Percentiles rank a stretch among this genome's conserved stretches.
These are phyloP conservation scores for Bovichtus diacanthus DNA, from an alignment of 2,797 vertebrate species.

Conservation along the genomic window DNA sequence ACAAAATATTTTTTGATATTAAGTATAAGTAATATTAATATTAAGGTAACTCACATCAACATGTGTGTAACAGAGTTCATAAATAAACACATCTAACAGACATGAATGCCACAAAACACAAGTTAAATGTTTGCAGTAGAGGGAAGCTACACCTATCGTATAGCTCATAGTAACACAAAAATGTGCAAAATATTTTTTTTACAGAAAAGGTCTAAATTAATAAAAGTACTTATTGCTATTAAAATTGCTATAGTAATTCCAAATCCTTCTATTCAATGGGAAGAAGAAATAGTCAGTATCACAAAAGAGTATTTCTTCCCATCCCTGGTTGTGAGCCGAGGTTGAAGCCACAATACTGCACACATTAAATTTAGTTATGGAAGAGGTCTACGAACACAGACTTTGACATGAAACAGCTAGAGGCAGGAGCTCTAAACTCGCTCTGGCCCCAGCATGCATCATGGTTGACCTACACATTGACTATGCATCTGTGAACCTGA, in stretches of 20 bases:
- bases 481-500: constrained; percentile 73
- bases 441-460: constrained; percentile 60
- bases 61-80: neutral
- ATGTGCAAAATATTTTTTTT: neutral
- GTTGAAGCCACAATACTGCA: constrained; percentile 8
- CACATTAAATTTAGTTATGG: neutral
- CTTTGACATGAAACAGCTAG: constrained; percentile 62
- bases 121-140: neutral
- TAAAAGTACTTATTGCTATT: neutral
- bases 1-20: too few species aligned
- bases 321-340: neutral
- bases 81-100: neutral
- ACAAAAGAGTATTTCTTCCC: neutral
- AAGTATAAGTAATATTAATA: too few species aligned
- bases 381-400: constrained; percentile 20
- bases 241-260: neutral
- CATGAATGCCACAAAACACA: neutral
- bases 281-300: neutral
- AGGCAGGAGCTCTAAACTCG: constrained; percentile 53
- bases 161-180: neutral
- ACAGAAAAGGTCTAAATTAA: neutral
- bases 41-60: neutral
- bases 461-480: constrained; percentile 76
- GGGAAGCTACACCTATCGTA: neutral
- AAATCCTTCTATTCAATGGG: neutral